Evolutionary conservation across 1,140 invertebrate species (phyloP), one percentile per base, ranked within the genome.

Genomic region (Papilio xuthus): DNA sequence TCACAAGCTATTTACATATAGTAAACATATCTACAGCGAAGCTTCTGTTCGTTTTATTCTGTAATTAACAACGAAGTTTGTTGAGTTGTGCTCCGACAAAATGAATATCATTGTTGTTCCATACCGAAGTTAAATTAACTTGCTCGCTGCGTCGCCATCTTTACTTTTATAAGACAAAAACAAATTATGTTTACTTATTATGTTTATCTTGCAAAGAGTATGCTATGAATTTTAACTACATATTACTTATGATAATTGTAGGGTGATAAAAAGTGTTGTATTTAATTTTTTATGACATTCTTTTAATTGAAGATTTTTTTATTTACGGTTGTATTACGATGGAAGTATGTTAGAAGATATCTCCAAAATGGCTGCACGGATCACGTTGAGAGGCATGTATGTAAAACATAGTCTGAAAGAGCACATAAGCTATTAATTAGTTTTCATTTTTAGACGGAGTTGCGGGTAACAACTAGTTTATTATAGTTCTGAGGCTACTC

Each of bases 81-180:
- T 60, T 26, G 56, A 60, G 56, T 23, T 9, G 23, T 60, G 20
- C 56, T 26, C 56, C 56, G 56, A n/a, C 23, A 60, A 23, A 60
- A 60, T 60, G 56, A 60, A 26, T 60, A 60, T 26, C 20, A 26
- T 60, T 60, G 56, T 60, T 26, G 23, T 60, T 60, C 50, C 50
- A 53, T 60, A 60, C 56, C 20, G 56, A 60, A 60, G 50, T 53
- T 53, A 60, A 60, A 26, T 60, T 60, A 60, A 60, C 23, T 60
- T 26, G 23, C 56, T 60, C 23, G 56, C 10, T 13, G 56, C 23
- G 56, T 60, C 56, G 20, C 56, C 50, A 53, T 53, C 23, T 60
- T 60, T 60, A 26, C 56, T 60, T 60, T 60, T 60, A 60, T 60
- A 60, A 53, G 50, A 53, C 50, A 53, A 60, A 56, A 60, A 60